These are phyloP conservation scores for Fulica atra DNA, from an alignment of 2,113 vertebrate species.

Conservation along the genomic window DNA sequence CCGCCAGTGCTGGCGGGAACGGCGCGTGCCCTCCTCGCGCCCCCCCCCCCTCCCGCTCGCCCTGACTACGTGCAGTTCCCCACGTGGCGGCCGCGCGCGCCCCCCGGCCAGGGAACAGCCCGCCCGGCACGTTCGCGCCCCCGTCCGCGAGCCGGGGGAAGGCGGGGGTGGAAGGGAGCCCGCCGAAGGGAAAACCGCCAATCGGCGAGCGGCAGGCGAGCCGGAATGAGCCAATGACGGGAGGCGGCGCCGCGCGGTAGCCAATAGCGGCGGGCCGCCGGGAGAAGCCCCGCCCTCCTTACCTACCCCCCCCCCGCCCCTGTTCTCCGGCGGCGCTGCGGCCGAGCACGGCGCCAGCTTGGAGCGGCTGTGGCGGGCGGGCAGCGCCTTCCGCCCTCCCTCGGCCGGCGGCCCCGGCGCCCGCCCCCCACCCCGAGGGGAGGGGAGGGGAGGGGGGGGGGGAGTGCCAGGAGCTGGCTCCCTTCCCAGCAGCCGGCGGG, in stretches of 20 bases:
- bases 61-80: conserved; percentile 25
- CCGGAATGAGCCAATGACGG: neutral
- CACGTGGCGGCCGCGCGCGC: conserved; percentile 13
- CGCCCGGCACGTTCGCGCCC: neutral
- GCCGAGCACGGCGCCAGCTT: neutral
- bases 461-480: neutral
- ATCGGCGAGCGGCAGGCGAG: neutral
- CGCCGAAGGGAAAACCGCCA: neutral
- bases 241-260: neutral
- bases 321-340: neutral
- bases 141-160: neutral
- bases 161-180: no score
- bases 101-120: neutral
- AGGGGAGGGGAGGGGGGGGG: no score
- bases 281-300: neutral
- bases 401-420: neutral
- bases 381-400: fast-evolving
- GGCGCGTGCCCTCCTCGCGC: neutral
- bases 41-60: neutral
- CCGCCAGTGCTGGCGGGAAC: neutral
- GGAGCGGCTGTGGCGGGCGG: neutral
- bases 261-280: neutral
- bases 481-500: neutral
- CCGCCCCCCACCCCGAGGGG: neutral
- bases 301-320: no score